A percentile compares a stretch with the other conserved stretches of the same genome.
These are phyloP conservation scores for Acrobasis consociella DNA, from an alignment of 2,888 invertebrate genomes.

Conservation along the genomic window DNA sequence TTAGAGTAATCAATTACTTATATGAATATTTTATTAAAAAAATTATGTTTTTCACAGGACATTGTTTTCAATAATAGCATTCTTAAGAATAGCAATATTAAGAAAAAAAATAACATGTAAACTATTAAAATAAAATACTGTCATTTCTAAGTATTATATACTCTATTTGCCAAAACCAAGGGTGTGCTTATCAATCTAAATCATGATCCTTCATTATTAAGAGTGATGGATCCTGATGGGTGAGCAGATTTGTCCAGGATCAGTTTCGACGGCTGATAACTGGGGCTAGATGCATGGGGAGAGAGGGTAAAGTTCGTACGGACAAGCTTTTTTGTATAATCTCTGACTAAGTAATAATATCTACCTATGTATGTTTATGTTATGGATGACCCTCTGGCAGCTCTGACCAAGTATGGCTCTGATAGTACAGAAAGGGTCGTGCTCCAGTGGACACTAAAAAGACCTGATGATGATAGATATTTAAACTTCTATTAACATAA, in stretches of 20 bases:
- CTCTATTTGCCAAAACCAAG: constrained; percentile 47
- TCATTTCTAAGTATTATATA: constrained; percentile 38
- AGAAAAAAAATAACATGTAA: not conserved
- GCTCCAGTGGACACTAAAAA: too few relatives aligned
- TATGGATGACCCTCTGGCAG: too few relatives aligned
- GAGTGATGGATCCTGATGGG: constrained; percentile 68
- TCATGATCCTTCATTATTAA: constrained; percentile 80
- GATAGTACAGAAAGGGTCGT: too few relatives aligned
- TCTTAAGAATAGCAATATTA: too few relatives aligned
- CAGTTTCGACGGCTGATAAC: constrained; percentile 51
- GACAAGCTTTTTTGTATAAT: not conserved
- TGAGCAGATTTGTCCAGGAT: constrained; percentile 76
- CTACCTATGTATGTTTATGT: too few relatives aligned
- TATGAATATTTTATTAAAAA: too few relatives aligned
- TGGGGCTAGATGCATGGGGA: constrained; percentile 21
- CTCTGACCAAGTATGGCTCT: too few relatives aligned
- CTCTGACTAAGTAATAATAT: not conserved
- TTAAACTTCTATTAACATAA: too few relatives aligned
- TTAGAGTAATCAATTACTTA: too few relatives aligned
- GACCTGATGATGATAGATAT: too few relatives aligned
- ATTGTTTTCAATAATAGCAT: too few relatives aligned
- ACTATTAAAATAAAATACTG: not conserved
- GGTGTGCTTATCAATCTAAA: constrained; percentile 79
- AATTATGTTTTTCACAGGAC: too few relatives aligned
- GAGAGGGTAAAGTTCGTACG: not conserved